A percentile compares a stretch with the other conserved stretches of the same genome.
phyloP scores from a whole-genome alignment of 2,113 vertebrate species.

The Pedionomus torquatus region DNA sequence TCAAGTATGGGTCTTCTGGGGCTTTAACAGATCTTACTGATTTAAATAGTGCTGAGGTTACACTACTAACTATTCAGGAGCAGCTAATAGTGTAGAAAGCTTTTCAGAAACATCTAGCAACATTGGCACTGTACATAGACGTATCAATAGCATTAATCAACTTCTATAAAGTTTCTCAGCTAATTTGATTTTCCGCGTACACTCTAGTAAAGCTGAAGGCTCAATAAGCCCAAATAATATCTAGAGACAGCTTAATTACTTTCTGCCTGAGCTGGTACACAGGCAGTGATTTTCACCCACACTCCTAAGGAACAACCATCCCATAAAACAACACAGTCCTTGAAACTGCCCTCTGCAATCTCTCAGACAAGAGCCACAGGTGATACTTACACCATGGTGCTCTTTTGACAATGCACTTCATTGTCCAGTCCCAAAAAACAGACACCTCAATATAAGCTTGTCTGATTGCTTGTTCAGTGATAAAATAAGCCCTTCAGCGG shows the following conservation, averaged over 20 bases:
- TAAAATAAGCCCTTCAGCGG: neutral
- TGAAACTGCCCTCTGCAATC: neutral
- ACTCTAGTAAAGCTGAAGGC: neutral
- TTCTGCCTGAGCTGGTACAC: neutral
- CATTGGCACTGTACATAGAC: neutral
- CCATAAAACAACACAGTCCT: neutral
- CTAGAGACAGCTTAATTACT: neutral
- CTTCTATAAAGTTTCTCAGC: neutral
- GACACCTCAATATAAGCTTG: neutral
- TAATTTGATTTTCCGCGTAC: neutral
- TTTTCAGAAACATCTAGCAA: neutral
- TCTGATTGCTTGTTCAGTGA: neutral
- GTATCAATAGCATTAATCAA: neutral
- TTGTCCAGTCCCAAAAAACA: neutral
- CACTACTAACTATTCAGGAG: neutral
- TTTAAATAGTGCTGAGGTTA: neutral
- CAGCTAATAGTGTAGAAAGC: neutral
- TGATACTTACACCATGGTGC: neutral
- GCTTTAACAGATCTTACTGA: neutral
- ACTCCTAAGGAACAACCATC: neutral
- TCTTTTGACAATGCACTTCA: neutral
- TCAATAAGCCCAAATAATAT: neutral
- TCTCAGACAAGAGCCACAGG: neutral
- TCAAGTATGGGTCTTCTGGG: neutral
- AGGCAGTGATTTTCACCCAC: neutral